Evolutionary conservation across 2,888 invertebrate species (phyloP), one percentile per base, ranked within the genome.

Genomic region (Zygogramma bicolorata): DNA sequence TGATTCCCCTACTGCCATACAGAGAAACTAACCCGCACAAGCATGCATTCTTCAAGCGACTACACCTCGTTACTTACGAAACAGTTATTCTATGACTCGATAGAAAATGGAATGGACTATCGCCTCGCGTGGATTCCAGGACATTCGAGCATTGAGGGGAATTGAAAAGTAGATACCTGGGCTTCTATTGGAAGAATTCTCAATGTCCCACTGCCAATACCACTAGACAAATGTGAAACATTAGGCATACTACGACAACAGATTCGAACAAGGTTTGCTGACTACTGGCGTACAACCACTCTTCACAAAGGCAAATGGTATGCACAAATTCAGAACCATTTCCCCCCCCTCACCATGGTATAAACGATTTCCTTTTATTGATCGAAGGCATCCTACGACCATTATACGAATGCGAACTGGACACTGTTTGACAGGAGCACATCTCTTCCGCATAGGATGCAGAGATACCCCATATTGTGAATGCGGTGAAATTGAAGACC

Each of bases 401-500:
- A 60, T 60, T 6, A 60, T 34, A 13, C 18, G 60, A 1, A 29
- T 60, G 40, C 34, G 60, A 15, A 60, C 60, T 5, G 60, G 60
- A 34, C 60, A 60, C 27, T 60, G 31, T 6, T 13, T 60, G 1
- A 60, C 15, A 1, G 40, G 40, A 7, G 60, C 60, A 6, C 34
- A 60, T 2, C 15, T 60, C 13, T 38, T 5, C 4, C 15, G 25
- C 15, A 60, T 60, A 34, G 22, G 40, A 6, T 38, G 34, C 15
- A 38, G 20, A 34, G 40, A 60, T 13, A 10, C 4, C 34, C 60
- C 34, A 4, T 22, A 40, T 8, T 31, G 60, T 60, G 60, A 29
- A 34, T 60, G 60, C 13, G 29, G 60, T 13, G 34, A 15, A 40
- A 7, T 60, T n/a, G 60, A 60, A 34, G 60, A 60, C 3, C 60